Evolutionary conservation across 64 coral and sea anemone species (phyloP), one percentile per base, ranked within the genome.

Genomic region (Hydrozoanthus tunicans): DNA sequence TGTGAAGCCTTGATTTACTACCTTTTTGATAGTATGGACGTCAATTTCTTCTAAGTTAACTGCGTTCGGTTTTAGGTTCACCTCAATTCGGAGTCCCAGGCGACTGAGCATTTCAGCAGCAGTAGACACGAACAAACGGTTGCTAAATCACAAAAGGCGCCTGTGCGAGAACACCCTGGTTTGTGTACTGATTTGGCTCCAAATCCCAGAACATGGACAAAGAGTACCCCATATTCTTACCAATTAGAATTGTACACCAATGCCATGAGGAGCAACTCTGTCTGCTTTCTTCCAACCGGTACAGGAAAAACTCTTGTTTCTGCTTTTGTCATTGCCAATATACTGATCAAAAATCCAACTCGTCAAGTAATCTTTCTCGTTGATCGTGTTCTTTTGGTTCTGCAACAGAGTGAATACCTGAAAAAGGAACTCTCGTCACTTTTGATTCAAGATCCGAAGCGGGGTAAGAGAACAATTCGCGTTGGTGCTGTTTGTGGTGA

Each of bases 401-500:
- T 99, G 13, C 92, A 99, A n/a, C 94, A 93, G 52, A 95, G 94
- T 53, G 92, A 96, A 6, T 90, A 85, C 64, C 90, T 99, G 20
- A 89, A 90, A 57, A 96, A 84, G 24, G 97, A 99, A 76, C 80
- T 99, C 24, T 88, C 77, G 9, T 20, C 92, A 82, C 15, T 95
- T 26, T 53, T 80, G 79, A 64, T 98, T 13, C 53, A 90, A 20
- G 73, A 93, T 63, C 74, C 90, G 24, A 77, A 66, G 56, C 81
- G 73, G 7, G 89, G 89, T 6, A 53, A 64, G 20, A 82, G 95
- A n/a, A 59, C 92, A 0, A 94, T 97, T 62, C 95, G 95, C 27
- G 92, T 97, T 53, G 95, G 95, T 55, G 95, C 95, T 51, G 90
- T 97, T 7, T 97, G 95, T n/a, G 95, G 95, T 51, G 95, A 97